Evolutionary conservation across 2,888 invertebrate genomes (phyloP).

Genomic region (Creontiades dilutus): DNA sequence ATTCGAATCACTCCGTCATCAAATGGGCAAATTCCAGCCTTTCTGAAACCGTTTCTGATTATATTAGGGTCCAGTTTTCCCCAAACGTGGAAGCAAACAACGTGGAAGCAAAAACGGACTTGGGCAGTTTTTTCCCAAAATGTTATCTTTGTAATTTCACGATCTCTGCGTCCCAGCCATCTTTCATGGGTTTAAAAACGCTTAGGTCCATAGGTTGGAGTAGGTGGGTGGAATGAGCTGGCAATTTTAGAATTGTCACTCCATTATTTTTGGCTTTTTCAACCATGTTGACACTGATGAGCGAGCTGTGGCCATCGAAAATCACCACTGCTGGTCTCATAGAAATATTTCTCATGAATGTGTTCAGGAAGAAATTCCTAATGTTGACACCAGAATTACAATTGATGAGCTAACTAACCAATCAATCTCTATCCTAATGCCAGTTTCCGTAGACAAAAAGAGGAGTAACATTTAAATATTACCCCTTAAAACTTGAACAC

Average conservation of each 20-base stretch:
- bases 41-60: not conserved
- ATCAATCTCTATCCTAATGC: too few species aligned
- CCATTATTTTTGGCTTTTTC: constrained; percentile 75
- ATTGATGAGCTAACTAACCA: too few species aligned
- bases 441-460: too few species aligned
- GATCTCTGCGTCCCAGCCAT: constrained; percentile 75
- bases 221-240: constrained; percentile 75
- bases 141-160: constrained; percentile 75
- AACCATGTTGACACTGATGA: constrained; percentile 75
- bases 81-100: constrained; percentile 1
- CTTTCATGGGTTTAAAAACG: constrained; percentile 75
- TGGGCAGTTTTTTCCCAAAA: constrained; percentile 48
- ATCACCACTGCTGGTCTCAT: constrained; percentile 76
- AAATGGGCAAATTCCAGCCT: not conserved
- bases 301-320: constrained; percentile 77
- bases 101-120: not conserved
- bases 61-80: not conserved
- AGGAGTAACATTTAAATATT: too few species aligned
- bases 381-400: too few species aligned
- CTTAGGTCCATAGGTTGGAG: not conserved
- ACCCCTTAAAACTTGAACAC: too few species aligned
- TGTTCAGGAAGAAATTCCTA: not conserved
- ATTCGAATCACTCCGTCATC: not conserved
- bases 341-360: not conserved
- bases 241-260: constrained; percentile 76